Conservation (phyloP, 1,140 invertebrate genomes). For the Camponotus pennsylvanicus region DNA sequence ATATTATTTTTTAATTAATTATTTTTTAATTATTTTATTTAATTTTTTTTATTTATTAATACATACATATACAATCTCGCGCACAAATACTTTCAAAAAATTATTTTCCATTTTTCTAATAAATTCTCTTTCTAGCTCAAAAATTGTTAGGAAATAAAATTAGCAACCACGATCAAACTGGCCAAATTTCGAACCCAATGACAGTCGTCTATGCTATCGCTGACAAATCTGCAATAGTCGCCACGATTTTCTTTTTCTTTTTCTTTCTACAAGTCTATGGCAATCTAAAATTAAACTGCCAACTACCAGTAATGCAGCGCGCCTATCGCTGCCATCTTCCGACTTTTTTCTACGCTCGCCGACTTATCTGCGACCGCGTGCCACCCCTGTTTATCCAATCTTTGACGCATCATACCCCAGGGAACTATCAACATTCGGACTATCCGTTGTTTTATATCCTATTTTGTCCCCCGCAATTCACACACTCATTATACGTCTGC, state of each 20-base stretch:
- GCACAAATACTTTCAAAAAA: neutral
- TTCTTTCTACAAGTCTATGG: neutral
- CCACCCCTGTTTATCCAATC: conserved; percentile 18
- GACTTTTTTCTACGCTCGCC: conserved; percentile 13
- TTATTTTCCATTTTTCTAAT: conserved; percentile 22
- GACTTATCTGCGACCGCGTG: conserved; percentile 44
- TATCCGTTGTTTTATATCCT: conserved; percentile 6
- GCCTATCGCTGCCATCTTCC: conserved; percentile 29
- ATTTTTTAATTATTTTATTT: neutral
- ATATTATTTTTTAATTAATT: neutral
- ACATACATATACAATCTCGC: neutral
- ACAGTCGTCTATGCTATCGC: conserved; percentile 11
- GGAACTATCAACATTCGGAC: conserved; percentile 36
- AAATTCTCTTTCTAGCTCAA: neutral
- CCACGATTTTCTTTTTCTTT: neutral
- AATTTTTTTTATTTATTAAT: conserved; percentile 1
- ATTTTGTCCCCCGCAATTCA: conserved; percentile 10
- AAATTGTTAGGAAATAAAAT: neutral
- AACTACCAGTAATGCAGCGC: conserved; percentile 29
- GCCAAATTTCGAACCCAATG: neutral
- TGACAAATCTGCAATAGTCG: conserved; percentile 1
- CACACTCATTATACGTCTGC: neutral
- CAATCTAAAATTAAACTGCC: conserved; percentile 56
- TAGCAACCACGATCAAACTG: neutral
- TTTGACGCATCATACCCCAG: conserved; percentile 32